phyloP scores from a whole-genome alignment of 2,888 invertebrate species.

The Rhingia rostrata region DNA sequence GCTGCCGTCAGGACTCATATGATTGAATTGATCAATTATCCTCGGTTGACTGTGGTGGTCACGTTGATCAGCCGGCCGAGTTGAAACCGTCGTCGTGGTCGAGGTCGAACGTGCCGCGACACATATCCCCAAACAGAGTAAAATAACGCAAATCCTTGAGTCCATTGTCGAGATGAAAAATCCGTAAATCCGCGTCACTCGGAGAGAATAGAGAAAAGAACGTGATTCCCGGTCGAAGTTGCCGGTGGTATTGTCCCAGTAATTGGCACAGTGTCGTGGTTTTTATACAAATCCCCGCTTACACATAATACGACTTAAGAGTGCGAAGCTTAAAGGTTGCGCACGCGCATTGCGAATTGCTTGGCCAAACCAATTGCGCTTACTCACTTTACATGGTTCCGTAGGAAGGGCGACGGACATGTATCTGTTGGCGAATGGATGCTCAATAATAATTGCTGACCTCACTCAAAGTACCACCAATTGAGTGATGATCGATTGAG shows the following conservation, averaged over 20 bases:
- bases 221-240: slow-evolving; percentile 67
- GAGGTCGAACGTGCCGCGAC: slow-evolving; percentile 66
- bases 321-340: slow-evolving; percentile 62
- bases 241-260: slow-evolving; percentile 65
- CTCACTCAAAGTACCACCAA: slow-evolving; percentile 39
- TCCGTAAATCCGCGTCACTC: not conserved
- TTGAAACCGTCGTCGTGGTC: slow-evolving; percentile 19
- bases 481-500: slow-evolving; percentile 45
- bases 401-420: slow-evolving; percentile 3
- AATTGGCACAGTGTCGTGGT: slow-evolving; percentile 60
- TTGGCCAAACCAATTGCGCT: slow-evolving; percentile 4
- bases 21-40: slow-evolving; percentile 78
- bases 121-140: slow-evolving; percentile 50
- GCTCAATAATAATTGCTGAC: slow-evolving; percentile 48
- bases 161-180: slow-evolving; percentile 33
- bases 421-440: slow-evolving; percentile 4
- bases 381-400: slow-evolving; percentile 39
- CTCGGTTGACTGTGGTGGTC: slow-evolving; percentile 55
- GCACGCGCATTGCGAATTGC: slow-evolving; percentile 58
- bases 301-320: slow-evolving; percentile 13
- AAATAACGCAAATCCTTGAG: slow-evolving; percentile 53
- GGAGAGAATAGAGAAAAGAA: slow-evolving; percentile 33
- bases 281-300: slow-evolving; percentile 63
- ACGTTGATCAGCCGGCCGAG: slow-evolving; percentile 38
- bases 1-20: slow-evolving; percentile 81